Percentiles rank a stretch among this genome's conserved stretches.
phyloP scores from a whole-genome alignment of 2,888 invertebrate species.

The Mimumesa dahlbomi region DNA sequence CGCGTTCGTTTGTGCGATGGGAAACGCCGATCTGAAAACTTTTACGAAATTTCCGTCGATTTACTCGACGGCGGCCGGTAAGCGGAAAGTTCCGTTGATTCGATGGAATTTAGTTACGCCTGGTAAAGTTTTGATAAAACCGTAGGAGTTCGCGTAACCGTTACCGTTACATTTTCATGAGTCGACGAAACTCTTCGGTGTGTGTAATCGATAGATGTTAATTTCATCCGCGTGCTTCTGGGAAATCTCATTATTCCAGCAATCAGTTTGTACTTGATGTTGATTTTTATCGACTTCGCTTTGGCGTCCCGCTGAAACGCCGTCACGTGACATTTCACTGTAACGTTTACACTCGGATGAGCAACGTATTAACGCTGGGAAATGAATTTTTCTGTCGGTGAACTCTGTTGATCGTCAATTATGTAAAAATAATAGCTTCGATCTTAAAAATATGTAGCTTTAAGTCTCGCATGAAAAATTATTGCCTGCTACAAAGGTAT shows the following conservation, averaged over 20 bases:
- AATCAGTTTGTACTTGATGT: too few species aligned
- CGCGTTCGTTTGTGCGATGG: constrained; percentile 30
- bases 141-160: constrained; percentile 22
- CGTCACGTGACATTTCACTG: neutral
- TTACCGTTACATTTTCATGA: constrained; percentile 51
- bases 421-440: too few species aligned
- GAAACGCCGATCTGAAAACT: constrained; percentile 38
- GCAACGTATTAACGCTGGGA: too few species aligned
- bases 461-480: too few species aligned
- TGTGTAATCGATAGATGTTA: constrained; percentile 53
- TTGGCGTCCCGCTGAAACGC: neutral
- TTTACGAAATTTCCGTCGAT: constrained; percentile 37
- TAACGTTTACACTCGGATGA: too few species aligned
- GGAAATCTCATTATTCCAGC: constrained; percentile 39
- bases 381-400: too few species aligned
- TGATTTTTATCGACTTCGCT: constrained; percentile 27
- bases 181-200: constrained; percentile 32
- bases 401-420: too few species aligned
- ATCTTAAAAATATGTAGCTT: too few species aligned
- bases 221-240: constrained; percentile 36
- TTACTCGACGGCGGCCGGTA: constrained; percentile 8
- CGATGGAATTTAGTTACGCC: constrained; percentile 52
- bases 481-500: too few species aligned
- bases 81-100: constrained; percentile 48
- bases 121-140: constrained; percentile 43